These are phyloP conservation scores for Phrynocephalus versicolor DNA, from an alignment of 2,113 vertebrate genomes.

Conservation along the genomic window DNA sequence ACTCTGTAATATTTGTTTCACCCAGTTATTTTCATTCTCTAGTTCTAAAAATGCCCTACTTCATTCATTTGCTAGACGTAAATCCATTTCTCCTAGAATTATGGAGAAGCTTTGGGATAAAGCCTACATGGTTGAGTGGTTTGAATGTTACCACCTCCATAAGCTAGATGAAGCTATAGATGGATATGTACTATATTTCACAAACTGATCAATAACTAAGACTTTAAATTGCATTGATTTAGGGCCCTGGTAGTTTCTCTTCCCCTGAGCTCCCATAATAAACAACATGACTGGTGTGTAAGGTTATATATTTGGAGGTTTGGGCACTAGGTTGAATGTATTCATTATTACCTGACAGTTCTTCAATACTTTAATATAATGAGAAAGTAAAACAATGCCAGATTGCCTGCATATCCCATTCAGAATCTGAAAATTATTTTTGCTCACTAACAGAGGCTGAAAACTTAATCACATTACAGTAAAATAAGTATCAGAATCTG, in stretches of 20 bases:
- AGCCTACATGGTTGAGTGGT: background rate
- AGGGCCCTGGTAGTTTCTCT: slow-evolving; percentile 22
- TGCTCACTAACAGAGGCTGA: background rate
- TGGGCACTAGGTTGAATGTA: slow-evolving; percentile 12
- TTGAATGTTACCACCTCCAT: background rate
- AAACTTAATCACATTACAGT: slow-evolving; percentile 1
- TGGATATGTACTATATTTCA: background rate
- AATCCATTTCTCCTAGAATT: background rate
- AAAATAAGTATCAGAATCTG: background rate
- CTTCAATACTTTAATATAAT: slow-evolving; percentile 41
- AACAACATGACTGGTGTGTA: slow-evolving; percentile 16
- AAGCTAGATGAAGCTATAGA: slow-evolving; percentile 22
- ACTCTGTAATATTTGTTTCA: background rate
- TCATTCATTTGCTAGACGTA: background rate
- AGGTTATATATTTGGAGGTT: slow-evolving; percentile 15
- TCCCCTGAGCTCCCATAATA: slow-evolving; percentile 11
- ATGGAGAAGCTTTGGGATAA: background rate
- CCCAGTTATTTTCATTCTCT: background rate
- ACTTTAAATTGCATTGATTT: slow-evolving; percentile 40
- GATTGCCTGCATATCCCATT: slow-evolving; percentile 17
- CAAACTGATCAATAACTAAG: slow-evolving; percentile 25
- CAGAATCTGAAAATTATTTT: slow-evolving; percentile 17
- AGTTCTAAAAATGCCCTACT: background rate
- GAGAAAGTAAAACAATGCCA: slow-evolving; percentile 29
- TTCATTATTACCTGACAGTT: slow-evolving; percentile 30